phyloP scores from a whole-genome alignment of 2,797 vertebrate genomes.

The Rhinogobio ventralis region DNA sequence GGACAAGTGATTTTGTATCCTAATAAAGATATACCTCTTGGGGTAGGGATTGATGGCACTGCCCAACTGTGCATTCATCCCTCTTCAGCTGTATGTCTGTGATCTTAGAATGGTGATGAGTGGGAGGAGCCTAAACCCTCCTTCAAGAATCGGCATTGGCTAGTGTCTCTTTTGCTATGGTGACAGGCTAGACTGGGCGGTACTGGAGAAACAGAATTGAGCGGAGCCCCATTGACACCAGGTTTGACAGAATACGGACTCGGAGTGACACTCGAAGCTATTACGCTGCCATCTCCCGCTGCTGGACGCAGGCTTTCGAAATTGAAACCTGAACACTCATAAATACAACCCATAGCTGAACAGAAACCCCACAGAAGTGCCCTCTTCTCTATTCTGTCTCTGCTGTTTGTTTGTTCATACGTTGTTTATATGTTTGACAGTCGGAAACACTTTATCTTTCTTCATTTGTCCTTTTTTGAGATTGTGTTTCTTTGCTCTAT shows the following conservation, averaged over 20 bases:
- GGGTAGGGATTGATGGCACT: slow-evolving; percentile 35
- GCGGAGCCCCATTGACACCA: slow-evolving; percentile 41
- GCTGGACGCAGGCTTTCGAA: slow-evolving; percentile 58
- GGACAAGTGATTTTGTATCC: slow-evolving; percentile 45
- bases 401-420: slow-evolving; percentile 63
- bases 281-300: slow-evolving; percentile 76
- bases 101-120: slow-evolving; percentile 49
- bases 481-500: slow-evolving; percentile 67
- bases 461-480: slow-evolving; percentile 62
- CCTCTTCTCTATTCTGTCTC: slow-evolving; percentile 73
- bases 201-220: slow-evolving; percentile 47
- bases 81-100: slow-evolving; percentile 47
- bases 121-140: slow-evolving; percentile 29
- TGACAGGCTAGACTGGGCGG: slow-evolving; percentile 20
- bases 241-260: slow-evolving; percentile 42
- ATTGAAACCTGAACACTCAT: slow-evolving; percentile 40
- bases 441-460: slow-evolving; percentile 60
- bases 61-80: slow-evolving; percentile 40
- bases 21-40: slow-evolving; percentile 48
- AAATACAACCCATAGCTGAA: slow-evolving; percentile 44
- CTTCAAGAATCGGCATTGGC: slow-evolving; percentile 4
- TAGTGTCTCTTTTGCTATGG: slow-evolving; percentile 42
- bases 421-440: slow-evolving; percentile 63
- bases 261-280: slow-evolving; percentile 65
- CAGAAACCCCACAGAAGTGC: slow-evolving; percentile 76